A percentile compares a stretch with the other conserved stretches of the same genome.
These are phyloP conservation scores for Hippocampus mohnikei DNA, from an alignment of 2,113 vertebrate genomes.

Conservation along the genomic window DNA sequence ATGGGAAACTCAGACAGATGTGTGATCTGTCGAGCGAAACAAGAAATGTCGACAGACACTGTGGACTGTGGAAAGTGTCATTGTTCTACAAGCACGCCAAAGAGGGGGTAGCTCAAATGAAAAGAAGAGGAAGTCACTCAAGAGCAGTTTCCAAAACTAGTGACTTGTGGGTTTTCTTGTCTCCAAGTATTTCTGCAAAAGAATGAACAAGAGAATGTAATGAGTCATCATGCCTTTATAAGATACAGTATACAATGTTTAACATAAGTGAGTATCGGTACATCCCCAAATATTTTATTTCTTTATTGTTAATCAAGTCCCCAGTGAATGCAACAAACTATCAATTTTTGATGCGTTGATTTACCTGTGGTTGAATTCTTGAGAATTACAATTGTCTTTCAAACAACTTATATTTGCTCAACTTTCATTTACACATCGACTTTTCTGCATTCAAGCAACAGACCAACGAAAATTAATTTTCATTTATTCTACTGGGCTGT, in stretches of 20 bases:
- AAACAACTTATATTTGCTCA: no score
- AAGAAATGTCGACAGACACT: not conserved
- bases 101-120: not conserved
- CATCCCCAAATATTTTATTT: no score
- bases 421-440: no score
- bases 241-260: not conserved
- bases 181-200: slow-evolving; percentile 47
- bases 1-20: not conserved
- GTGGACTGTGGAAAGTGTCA: not conserved
- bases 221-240: not conserved
- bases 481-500: no score
- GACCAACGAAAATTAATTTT: no score
- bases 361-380: no score
- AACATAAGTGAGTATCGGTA: not conserved
- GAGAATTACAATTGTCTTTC: no score
- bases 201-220: not conserved
- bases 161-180: slow-evolving; percentile 17
- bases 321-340: no score
- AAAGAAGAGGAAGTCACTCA: slow-evolving; percentile 8
- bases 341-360: no score
- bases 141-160: not conserved
- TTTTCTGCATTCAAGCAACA: no score
- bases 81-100: not conserved
- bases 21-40: not conserved
- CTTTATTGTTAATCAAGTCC: no score